A percentile compares a stretch with the other conserved stretches of the same genome.
These are phyloP conservation scores for Cactoblastis cactorum DNA, from an alignment of 2,888 invertebrate genomes.

Conservation along the genomic window DNA sequence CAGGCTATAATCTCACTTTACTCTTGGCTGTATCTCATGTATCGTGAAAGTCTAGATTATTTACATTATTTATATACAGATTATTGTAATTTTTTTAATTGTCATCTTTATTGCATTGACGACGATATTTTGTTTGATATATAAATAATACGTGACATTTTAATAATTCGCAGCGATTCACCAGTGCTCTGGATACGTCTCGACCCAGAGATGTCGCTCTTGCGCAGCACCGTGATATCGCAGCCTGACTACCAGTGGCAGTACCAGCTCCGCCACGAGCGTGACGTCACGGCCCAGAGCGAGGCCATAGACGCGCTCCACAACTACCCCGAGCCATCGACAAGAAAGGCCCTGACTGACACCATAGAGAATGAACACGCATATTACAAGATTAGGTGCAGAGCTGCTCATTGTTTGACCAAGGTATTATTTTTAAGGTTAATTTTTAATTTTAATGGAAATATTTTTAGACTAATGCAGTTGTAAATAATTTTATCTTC, in stretches of 20 bases:
- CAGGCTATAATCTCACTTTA: too few relatives aligned
- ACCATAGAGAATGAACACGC: constrained; percentile 96
- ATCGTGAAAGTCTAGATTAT: too few relatives aligned
- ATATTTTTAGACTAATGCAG: too few relatives aligned
- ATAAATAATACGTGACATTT: too few relatives aligned
- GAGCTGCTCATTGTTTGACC: constrained; percentile 94
- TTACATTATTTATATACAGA: too few relatives aligned
- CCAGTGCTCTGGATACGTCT: constrained; percentile 98
- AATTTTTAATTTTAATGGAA: too few relatives aligned
- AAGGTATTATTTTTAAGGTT: constrained; percentile 84
- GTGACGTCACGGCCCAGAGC: constrained; percentile 96
- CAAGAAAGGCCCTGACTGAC: constrained; percentile 93
- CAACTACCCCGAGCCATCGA: constrained; percentile 92
- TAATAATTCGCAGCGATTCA: constrained; percentile 89
- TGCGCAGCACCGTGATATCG: constrained; percentile 91
- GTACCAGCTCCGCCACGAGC: constrained; percentile 96
- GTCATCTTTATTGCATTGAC: too few relatives aligned
- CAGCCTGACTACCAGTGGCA: constrained; percentile 99
- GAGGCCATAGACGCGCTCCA: constrained; percentile 93
- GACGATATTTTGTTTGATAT: background rate
- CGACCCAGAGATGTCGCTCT: constrained; percentile 95
- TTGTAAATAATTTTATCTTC: too few relatives aligned
- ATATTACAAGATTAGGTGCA: constrained; percentile 94
- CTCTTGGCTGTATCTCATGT: too few relatives aligned
- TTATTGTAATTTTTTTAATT: too few relatives aligned